Evolutionary conservation across 1,140 invertebrate genomes (phyloP).

Genomic region (Paralvinella palmiformis): DNA sequence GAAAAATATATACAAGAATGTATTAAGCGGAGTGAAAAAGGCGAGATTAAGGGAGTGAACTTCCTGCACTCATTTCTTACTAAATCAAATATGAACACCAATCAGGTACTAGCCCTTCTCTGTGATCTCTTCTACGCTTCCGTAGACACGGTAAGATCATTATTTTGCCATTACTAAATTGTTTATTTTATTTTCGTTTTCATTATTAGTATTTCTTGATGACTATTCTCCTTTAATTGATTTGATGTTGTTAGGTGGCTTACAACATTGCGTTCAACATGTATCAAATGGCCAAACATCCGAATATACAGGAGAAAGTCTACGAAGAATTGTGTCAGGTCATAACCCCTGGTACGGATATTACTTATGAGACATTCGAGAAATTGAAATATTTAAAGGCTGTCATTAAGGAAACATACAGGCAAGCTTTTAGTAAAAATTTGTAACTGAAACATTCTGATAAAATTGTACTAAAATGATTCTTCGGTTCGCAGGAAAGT

Average conservation of each 20-base stretch:
- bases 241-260: neutral
- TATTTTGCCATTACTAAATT: conserved; percentile 13
- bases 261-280: conserved; percentile 2
- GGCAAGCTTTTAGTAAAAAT: conserved; percentile 11
- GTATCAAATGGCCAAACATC: conserved; percentile 20
- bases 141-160: conserved; percentile 28
- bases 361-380: neutral
- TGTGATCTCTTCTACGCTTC: conserved; percentile 29
- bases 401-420: neutral
- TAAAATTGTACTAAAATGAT: too few relatives aligned
- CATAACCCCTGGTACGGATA: neutral
- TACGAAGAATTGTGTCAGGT: conserved; percentile 8
- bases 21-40: too few relatives aligned
- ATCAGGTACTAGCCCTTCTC: too few relatives aligned
- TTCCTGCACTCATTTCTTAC: too few relatives aligned
- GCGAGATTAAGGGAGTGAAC: too few relatives aligned
- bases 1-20: too few relatives aligned
- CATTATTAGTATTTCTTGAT: too few relatives aligned
- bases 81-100: too few relatives aligned
- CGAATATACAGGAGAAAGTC: conserved; percentile 9
- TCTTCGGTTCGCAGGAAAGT: too few relatives aligned
- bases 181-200: too few relatives aligned
- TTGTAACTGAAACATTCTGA: too few relatives aligned
- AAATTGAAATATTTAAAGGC: neutral
- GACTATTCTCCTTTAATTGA: conserved; percentile 10